Percentiles rank a stretch among this genome's conserved stretches.
Conservation (phyloP, 2,797 vertebrate species). For the Malacoraja senta region DNA sequence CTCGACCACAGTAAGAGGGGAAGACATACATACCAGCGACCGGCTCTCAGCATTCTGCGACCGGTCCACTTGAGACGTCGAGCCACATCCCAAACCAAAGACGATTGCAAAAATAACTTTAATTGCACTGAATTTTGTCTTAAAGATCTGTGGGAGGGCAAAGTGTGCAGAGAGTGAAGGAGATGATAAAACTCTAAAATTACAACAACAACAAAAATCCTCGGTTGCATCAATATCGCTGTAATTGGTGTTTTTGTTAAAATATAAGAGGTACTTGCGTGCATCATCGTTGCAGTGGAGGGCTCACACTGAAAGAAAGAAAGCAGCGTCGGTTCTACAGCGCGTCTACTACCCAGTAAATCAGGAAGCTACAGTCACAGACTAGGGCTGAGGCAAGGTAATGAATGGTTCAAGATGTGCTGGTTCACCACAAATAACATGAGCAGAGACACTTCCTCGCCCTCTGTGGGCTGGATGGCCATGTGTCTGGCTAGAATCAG, state of each 20-base stretch:
- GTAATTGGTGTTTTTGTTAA: background rate
- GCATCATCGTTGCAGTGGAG: no score
- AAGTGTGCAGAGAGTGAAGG: background rate
- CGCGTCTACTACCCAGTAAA: background rate
- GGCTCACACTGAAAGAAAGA: no score
- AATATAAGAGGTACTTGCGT: background rate
- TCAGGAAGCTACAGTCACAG: no score
- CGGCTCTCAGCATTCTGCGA: background rate
- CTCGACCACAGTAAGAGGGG: background rate
- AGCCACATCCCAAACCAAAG: background rate
- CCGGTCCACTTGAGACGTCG: background rate
- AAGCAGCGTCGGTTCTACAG: no score
- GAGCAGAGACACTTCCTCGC: background rate
- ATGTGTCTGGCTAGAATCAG: background rate
- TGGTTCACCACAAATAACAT: background rate
- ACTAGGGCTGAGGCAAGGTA: background rate
- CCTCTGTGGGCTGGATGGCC: conserved; percentile 3
- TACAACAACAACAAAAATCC: no score
- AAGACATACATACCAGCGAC: background rate
- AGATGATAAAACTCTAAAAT: no score
- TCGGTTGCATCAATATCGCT: background rate
- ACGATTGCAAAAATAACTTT: background rate
- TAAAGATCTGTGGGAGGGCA: background rate
- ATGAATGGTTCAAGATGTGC: background rate
- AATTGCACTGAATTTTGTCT: background rate